Evolutionary conservation across 2,797 vertebrate species (phyloP).

Genomic region (Pipistrellus kuhlii): DNA sequence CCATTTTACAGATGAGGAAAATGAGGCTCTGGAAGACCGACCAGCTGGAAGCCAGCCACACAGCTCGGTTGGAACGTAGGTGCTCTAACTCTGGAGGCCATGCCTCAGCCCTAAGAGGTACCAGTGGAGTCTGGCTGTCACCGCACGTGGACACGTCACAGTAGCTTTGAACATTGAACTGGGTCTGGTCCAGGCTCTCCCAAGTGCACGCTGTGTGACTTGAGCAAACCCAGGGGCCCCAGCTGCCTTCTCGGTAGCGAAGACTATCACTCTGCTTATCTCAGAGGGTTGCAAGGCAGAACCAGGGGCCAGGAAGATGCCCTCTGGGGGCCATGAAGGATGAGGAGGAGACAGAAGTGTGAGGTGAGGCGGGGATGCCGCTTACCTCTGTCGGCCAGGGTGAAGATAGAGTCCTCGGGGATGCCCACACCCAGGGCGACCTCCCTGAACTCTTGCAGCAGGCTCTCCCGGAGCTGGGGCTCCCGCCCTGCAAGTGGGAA

Average conservation of each 20-base stretch:
- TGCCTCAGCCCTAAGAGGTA: not conserved
- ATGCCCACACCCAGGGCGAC: constrained; percentile 90
- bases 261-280: not conserved
- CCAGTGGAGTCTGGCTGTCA: not conserved
- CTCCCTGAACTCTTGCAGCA: constrained; percentile 91
- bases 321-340: not conserved
- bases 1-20: not conserved
- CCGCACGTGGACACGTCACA: not conserved
- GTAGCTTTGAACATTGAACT: not conserved
- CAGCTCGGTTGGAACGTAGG: not conserved
- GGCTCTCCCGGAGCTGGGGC: constrained; percentile 86
- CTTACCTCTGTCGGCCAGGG: constrained; percentile 90
- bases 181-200: not conserved
- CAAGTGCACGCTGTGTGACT: accelerated
- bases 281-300: not conserved
- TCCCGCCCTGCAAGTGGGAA: constrained; percentile 88
- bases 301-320: not conserved
- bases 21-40: not conserved
- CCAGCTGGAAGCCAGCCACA: not conserved
- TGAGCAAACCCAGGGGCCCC: not conserved
- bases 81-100: not conserved
- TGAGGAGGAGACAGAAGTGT: not conserved
- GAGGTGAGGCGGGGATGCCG: accelerated
- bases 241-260: not conserved
- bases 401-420: constrained; percentile 84